A percentile compares a stretch with the other conserved stretches of the same genome.
Conservation (phyloP, 2,888 invertebrate species). For the Pyrocoelia pectoralis region DNA sequence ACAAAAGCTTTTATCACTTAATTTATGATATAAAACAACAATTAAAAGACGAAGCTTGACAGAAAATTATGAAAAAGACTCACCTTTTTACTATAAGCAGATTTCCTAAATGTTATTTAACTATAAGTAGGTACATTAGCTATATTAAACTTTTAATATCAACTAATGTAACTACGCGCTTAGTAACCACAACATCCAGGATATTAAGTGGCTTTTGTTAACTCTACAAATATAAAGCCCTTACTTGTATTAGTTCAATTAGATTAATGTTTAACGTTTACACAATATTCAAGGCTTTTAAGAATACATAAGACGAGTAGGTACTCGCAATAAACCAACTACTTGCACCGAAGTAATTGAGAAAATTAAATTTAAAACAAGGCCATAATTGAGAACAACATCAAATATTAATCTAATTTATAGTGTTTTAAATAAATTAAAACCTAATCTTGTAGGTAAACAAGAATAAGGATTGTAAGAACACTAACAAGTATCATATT, state of each 20-base stretch:
- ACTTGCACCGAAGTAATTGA: too few relatives aligned
- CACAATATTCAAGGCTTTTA: neutral
- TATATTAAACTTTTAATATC: neutral
- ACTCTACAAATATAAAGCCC: constrained; percentile 2
- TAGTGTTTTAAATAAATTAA: neutral
- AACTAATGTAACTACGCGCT: neutral
- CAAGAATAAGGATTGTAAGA: neutral
- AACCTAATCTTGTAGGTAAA: neutral
- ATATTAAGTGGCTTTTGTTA: constrained; percentile 13
- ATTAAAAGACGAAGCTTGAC: too few relatives aligned
- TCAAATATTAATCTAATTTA: too few relatives aligned
- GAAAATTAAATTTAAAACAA: too few relatives aligned
- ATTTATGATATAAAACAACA: too few relatives aligned
- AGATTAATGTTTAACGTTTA: constrained; percentile 7
- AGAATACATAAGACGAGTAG: neutral
- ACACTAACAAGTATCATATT: neutral
- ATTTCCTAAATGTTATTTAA: neutral
- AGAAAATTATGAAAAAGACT: too few relatives aligned
- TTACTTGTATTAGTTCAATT: constrained; percentile 7
- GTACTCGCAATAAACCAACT: too few relatives aligned
- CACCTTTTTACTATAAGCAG: too few relatives aligned
- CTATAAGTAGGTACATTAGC: neutral
- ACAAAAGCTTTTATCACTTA: too few relatives aligned
- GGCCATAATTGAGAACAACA: too few relatives aligned
- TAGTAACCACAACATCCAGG: constrained; percentile 11